Base-by-base conservation (phyloP, 2,888 invertebrate species). In the Stenichneumon culpator region DNA sequence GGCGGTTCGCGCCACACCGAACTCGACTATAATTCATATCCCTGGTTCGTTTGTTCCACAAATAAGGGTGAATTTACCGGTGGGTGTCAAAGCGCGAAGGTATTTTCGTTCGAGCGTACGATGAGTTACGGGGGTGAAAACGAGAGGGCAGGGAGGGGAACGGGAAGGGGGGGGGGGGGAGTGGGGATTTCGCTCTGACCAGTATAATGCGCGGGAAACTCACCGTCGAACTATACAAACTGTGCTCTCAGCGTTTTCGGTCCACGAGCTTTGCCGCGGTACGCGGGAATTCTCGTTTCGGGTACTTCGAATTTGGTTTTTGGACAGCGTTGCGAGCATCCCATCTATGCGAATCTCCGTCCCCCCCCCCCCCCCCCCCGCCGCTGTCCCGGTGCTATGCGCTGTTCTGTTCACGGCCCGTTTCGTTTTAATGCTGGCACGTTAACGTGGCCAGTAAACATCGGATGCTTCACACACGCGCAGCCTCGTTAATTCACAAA, bases 21-120 rank as follows among this genome's bases (percentile, higher is more conserved):
- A 36, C 80, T 44, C 86, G 68, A 79, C 84, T 65, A 84, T 84
- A 81, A 86, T 86, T 86, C 78, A 84, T 86, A 81, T 70, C 44
- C 74, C 78, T 54, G 74, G 78, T 83, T 74, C 81, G 84, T 77
- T 86, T 82, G 75, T 84, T 86, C 86, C 84, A 83, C 86, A 86
- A 83, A 86, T 86, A 84, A 86, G 83, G 86, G 73, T 70, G 70
- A 86, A 83, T 86, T 86, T 86, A 81, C 69, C 82, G 83, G 82
- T 73, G 83, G 79, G 82, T 77, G 82, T 79, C 82, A 83, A 83
- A 73, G 80, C 86, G 84, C 83, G 86, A 89, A 87, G 86, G 88
- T 89, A 89, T 88, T 88, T 87, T 86, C 82, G 75, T 83, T 74
- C 86, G 79, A 73, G 81, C 82, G 83, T 69, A 67, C 75, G 63